Evolutionary conservation across 2,113 vertebrate species (phyloP).

Genomic region (Eurypyga helias): DNA sequence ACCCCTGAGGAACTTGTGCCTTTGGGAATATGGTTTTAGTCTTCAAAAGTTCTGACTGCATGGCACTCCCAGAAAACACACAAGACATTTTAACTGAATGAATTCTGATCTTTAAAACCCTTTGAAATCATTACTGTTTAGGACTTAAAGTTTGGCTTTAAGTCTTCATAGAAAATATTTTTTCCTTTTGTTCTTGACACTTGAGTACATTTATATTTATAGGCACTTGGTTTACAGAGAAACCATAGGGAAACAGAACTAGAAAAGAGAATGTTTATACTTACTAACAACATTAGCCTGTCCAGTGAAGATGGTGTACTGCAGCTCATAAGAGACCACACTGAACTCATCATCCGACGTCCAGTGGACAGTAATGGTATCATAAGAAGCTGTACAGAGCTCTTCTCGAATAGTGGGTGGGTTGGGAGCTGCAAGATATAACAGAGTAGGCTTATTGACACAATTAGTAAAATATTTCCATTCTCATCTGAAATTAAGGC

Average conservation of each 20-base stretch:
- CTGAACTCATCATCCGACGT: slow-evolving; percentile 96
- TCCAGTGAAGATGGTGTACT: slow-evolving; percentile 96
- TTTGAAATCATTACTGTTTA: background rate
- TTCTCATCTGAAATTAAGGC: background rate
- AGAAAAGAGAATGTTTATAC: slow-evolving; percentile 64
- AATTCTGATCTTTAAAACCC: background rate
- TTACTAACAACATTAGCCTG: slow-evolving; percentile 97
- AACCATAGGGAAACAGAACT: background rate
- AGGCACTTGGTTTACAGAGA: background rate
- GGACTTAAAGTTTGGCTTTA: background rate
- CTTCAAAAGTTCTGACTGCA: background rate
- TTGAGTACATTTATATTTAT: background rate
- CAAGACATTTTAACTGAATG: background rate
- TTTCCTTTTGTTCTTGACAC: background rate
- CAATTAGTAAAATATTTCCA: background rate
- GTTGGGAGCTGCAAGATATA: slow-evolving; percentile 85
- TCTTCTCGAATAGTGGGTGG: slow-evolving; percentile 94
- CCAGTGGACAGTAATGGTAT: slow-evolving; percentile 98
- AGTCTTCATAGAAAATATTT: background rate
- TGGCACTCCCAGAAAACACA: background rate
- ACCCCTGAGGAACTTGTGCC: too few species aligned
- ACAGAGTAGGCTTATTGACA: background rate
- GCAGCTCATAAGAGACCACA: slow-evolving; percentile 95
- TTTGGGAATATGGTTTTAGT: background rate
- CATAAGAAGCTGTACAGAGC: slow-evolving; percentile 95